These are phyloP conservation scores for Platorchestia sp. DNA, from an alignment of 1,140 invertebrate genomes.

Conservation along the genomic window DNA sequence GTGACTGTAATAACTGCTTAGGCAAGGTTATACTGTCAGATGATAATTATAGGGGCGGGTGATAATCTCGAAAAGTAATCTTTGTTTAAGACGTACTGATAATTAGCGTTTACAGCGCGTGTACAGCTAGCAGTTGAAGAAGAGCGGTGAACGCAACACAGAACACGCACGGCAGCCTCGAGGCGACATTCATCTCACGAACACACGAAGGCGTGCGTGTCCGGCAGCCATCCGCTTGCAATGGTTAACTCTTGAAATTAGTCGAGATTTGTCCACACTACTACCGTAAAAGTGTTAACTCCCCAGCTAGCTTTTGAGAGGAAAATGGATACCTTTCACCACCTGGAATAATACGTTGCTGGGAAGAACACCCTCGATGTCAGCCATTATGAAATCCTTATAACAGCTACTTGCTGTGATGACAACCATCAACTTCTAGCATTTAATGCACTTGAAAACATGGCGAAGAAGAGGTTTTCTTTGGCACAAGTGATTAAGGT, in stretches of 20 bases:
- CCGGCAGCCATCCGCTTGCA: background rate
- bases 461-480: background rate
- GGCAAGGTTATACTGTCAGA: background rate
- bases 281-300: background rate
- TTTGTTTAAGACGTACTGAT: background rate
- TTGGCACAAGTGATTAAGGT: background rate
- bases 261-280: background rate
- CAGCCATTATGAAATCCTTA: background rate
- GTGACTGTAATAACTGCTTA: background rate
- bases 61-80: background rate
- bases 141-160: background rate
- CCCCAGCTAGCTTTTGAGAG: background rate
- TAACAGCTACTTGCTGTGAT: no score
- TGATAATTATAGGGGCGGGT: background rate
- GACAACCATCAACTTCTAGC: background rate
- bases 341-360: background rate
- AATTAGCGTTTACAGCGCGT: background rate
- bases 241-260: background rate
- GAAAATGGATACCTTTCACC: background rate
- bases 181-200: background rate
- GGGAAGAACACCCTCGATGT: background rate
- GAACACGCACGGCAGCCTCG: background rate
- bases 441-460: background rate
- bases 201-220: background rate
- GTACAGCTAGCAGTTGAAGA: background rate